phyloP scores from a whole-genome alignment of 2,797 vertebrate species.

The Premnoplex brunnescens region DNA sequence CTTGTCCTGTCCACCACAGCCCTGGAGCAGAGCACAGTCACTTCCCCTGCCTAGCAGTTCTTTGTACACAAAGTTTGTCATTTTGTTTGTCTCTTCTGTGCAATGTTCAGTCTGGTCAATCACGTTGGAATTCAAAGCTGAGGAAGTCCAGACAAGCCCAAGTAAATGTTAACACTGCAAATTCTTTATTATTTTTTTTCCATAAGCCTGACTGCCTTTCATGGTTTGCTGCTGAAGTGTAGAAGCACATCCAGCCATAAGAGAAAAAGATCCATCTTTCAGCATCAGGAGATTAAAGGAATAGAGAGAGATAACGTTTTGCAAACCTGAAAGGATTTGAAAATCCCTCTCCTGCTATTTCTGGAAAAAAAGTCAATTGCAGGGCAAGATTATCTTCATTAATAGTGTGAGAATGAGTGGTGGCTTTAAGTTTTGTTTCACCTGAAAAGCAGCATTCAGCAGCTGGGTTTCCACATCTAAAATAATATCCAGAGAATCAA shows the following conservation, averaged over 20 bases:
- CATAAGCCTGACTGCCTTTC: slow-evolving; percentile 18
- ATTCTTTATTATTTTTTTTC: not conserved
- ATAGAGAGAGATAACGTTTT: slow-evolving; percentile 44
- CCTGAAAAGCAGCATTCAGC: slow-evolving; percentile 20
- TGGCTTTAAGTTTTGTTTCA: slow-evolving; percentile 36
- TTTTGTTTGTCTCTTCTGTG: not conserved
- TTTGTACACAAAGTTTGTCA: not conserved
- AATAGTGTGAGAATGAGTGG: slow-evolving; percentile 38
- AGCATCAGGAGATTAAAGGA: slow-evolving; percentile 50
- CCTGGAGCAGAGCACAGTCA: not conserved
- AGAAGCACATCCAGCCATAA: slow-evolving; percentile 20
- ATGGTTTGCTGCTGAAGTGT: slow-evolving; percentile 25
- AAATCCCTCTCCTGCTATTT: slow-evolving; percentile 55
- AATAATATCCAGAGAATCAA: not conserved
- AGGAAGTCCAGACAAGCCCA: slow-evolving; percentile 21
- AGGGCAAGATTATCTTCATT: slow-evolving; percentile 58
- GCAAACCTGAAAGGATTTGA: slow-evolving; percentile 58
- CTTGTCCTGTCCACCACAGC: not conserved
- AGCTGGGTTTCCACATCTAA: slow-evolving; percentile 19
- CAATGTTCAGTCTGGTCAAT: not conserved
- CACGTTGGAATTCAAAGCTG: not conserved
- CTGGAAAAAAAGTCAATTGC: slow-evolving; percentile 37
- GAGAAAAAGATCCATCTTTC: slow-evolving; percentile 44
- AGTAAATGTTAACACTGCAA: slow-evolving; percentile 15
- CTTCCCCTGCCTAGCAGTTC: not conserved